Conservation (phyloP, 2,888 invertebrate species). For the Heliconius sara region DNA sequence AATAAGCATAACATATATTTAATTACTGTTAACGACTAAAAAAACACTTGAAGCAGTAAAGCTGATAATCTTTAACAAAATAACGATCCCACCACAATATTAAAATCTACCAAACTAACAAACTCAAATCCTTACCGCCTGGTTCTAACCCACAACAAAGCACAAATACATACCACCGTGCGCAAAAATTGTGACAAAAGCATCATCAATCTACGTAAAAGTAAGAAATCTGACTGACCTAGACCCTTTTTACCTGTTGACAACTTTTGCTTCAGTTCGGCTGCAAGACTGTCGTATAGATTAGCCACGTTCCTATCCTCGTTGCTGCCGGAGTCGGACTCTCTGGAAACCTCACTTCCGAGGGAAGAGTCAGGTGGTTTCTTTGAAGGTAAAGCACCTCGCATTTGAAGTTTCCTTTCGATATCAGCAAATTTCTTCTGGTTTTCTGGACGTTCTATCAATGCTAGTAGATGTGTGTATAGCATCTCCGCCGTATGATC, state of each 20-base stretch:
- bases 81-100: neutral
- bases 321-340: slow-evolving; percentile 88
- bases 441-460: slow-evolving; percentile 92
- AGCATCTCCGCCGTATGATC: slow-evolving; percentile 95
- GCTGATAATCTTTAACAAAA: neutral
- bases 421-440: slow-evolving; percentile 93
- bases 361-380: slow-evolving; percentile 89
- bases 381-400: slow-evolving; percentile 85
- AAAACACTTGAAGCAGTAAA: neutral
- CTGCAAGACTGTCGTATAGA: slow-evolving; percentile 95
- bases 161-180: slow-evolving; percentile 32
- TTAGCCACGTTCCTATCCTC: slow-evolving; percentile 89
- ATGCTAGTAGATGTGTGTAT: slow-evolving; percentile 91
- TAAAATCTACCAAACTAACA: neutral
- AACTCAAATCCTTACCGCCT: neutral
- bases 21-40: neutral
- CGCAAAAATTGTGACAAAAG: slow-evolving; percentile 50
- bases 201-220: slow-evolving; percentile 55
- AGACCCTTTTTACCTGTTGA: slow-evolving; percentile 82
- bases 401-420: slow-evolving; percentile 84
- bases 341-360: slow-evolving; percentile 89
- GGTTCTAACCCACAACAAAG: neutral
- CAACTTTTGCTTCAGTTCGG: slow-evolving; percentile 90
- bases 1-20: neutral
- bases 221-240: slow-evolving; percentile 71